Evolutionary conservation across 2,797 vertebrate species (phyloP), one percentile per base, ranked within the genome.

Genomic region (Eulemur albifrons): DNA sequence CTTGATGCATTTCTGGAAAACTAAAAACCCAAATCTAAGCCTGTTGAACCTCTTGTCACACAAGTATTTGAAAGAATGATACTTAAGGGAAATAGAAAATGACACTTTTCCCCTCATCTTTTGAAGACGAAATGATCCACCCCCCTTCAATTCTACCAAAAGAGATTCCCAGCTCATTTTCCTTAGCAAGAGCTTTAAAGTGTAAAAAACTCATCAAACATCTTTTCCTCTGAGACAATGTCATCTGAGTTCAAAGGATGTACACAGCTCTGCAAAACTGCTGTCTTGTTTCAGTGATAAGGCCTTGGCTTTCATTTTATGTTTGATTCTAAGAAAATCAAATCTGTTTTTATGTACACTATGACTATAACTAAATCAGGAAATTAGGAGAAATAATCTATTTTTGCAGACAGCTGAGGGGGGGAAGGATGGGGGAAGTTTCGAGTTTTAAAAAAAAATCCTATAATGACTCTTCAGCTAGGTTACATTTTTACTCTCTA

Each of bases 161-260:
- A 97, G 88, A 97, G 96, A 98, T 98, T 98, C 97, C 97, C 94
- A 98, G 98, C 98, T 98, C 98, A 97, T 98, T 98, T 98, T 98
- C 98, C 97, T 95, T 98, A 97, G 97, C 95, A 96, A 97, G 97
- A 96, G 95, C 98, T 98, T 98, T 98, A 98, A 99, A 98, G 98
- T 98, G 95, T 97, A 98, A 98, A 98, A 98, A 98, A 98, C 96
- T 98, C 98, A 98, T 98, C 98, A 98, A 98, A 98, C 97, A 97
- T 98, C 97, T 98, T 98, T 98, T 98, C 98, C 98, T 98, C 98
- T 97, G 98, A 98, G 98, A 98, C 98, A 98, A 98, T 98, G 98
- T 98, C 98, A 98, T 98, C 97, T 95, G 95, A 98, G 98, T 99
- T 99, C 98, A 99, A 99, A 99, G 98, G 95, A 98, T 97, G 97